These are phyloP conservation scores for Struthio camelus DNA, from an alignment of 2,113 vertebrate species.

Conservation along the genomic window DNA sequence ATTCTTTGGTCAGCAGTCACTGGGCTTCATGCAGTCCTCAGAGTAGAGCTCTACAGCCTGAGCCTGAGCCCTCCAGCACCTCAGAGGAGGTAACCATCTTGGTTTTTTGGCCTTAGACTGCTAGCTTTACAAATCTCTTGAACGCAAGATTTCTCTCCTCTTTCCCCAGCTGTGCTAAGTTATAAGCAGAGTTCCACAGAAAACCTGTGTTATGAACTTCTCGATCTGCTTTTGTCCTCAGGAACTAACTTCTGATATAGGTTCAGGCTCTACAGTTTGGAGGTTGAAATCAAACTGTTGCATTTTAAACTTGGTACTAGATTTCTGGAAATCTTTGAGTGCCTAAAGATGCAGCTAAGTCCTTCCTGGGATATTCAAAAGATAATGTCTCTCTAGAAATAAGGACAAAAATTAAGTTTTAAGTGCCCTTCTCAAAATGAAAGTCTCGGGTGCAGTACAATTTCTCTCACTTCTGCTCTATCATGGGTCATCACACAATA, in stretches of 20 bases:
- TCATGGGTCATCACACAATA: background rate
- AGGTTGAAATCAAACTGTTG: background rate
- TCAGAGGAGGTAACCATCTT: background rate
- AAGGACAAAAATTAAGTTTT: background rate
- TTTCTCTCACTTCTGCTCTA: background rate
- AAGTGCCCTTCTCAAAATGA: background rate
- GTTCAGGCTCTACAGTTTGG: background rate
- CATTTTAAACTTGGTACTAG: background rate
- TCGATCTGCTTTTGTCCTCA: background rate
- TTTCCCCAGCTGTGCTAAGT: background rate
- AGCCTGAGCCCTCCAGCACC: background rate
- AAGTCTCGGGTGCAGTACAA: background rate
- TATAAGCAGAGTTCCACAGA: background rate
- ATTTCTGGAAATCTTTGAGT: background rate
- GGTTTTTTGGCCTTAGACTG: background rate
- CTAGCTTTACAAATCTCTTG: background rate
- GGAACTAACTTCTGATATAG: background rate
- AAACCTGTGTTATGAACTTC: background rate
- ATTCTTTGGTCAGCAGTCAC: background rate
- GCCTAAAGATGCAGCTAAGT: background rate
- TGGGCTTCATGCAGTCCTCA: background rate
- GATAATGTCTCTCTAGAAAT: background rate
- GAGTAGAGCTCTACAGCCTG: background rate
- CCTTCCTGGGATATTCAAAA: background rate
- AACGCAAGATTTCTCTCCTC: background rate